phyloP scores from a whole-genome alignment of 1,140 invertebrate species.

The Drosophila auraria region DNA sequence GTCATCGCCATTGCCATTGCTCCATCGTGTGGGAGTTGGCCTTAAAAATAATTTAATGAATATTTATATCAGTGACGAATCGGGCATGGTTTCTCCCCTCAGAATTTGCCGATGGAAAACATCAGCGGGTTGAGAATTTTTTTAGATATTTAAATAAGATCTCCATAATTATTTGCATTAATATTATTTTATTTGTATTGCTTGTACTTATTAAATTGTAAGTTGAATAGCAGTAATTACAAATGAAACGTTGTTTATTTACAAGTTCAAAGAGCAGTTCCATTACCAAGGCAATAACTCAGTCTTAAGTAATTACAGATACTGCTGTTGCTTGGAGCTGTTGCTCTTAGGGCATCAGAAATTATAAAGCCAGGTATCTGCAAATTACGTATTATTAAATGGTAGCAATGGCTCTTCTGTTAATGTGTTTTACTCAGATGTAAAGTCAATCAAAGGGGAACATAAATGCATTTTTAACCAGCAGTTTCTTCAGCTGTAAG shows the following conservation, averaged over 20 bases:
- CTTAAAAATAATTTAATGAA: conserved; percentile 50
- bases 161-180: neutral
- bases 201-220: neutral
- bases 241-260: too few species aligned
- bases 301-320: neutral
- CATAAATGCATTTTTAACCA: conserved; percentile 1
- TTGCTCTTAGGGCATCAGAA: neutral
- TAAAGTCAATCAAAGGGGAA: conserved; percentile 10
- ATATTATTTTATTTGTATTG: too few species aligned
- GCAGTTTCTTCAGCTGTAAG: neutral
- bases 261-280: neutral
- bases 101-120: conserved; percentile 10
- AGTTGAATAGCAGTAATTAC: too few species aligned
- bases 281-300: neutral
- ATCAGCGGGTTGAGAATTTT: neutral
- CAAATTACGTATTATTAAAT: neutral
- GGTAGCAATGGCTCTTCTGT: neutral
- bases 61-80: conserved; percentile 41
- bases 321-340: neutral
- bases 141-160: neutral
- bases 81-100: neutral
- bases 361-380: conserved; percentile 5
- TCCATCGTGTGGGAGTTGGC: conserved; percentile 35
- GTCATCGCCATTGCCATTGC: neutral
- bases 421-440: conserved; percentile 1